phyloP scores from a whole-genome alignment of 2,113 vertebrate genomes.

The Takifugu bimaculatus region DNA sequence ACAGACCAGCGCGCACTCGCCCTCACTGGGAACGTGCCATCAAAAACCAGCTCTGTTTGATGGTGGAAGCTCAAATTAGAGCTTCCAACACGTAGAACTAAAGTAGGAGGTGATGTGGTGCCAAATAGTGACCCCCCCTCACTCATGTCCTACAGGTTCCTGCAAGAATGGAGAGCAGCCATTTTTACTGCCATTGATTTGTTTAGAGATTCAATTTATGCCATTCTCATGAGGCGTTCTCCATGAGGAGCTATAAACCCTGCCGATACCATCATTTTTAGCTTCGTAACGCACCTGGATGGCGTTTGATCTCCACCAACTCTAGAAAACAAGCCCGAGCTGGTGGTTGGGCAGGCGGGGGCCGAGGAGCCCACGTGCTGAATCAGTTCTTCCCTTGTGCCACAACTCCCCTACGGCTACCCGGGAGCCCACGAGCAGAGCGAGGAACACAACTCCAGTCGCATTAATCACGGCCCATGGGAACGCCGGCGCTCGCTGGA shows the following conservation, averaged over 20 bases:
- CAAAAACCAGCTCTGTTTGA: too few species aligned
- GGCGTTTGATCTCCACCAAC: constrained; percentile 71
- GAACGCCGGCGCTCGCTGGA: constrained; percentile 41
- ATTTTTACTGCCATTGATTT: constrained; percentile 8
- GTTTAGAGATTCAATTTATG: constrained; percentile 29
- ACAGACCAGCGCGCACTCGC: too few species aligned
- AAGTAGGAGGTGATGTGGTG: too few species aligned
- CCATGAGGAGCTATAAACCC: constrained; percentile 33
- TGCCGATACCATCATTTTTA: constrained; percentile 41
- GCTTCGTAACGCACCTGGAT: constrained; percentile 54
- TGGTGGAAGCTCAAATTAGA: too few species aligned
- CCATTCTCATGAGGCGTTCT: constrained; percentile 7
- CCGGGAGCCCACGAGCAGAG: constrained; percentile 49
- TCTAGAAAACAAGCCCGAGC: constrained; percentile 18
- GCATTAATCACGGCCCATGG: constrained; percentile 73
- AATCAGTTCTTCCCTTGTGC: constrained; percentile 52
- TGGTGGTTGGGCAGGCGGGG: not conserved
- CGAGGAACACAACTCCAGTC: constrained; percentile 50
- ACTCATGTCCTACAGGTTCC: too few species aligned
- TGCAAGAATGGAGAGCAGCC: not conserved
- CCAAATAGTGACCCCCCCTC: too few species aligned
- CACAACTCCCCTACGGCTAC: constrained; percentile 54
- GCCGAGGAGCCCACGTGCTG: constrained; percentile 14
- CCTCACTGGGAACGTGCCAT: too few species aligned
- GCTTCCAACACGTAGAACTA: too few species aligned